A percentile compares a stretch with the other conserved stretches of the same genome.
phyloP scores from a whole-genome alignment of 92 coral and sea anemone species.

The Epizoanthus scotinus region DNA sequence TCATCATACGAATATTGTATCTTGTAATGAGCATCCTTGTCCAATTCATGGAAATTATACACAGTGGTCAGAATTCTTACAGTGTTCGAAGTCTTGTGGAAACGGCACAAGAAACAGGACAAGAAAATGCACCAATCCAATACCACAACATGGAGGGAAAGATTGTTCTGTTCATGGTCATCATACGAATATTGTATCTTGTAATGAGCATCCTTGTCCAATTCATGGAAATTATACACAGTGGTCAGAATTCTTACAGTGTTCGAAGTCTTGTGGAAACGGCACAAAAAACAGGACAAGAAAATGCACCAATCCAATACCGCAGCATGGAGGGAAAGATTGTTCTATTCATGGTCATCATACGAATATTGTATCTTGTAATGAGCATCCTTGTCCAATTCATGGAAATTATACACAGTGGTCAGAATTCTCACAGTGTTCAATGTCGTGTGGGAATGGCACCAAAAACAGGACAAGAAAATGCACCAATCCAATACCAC shows the following conservation, averaged over 20 bases:
- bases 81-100: constrained; percentile 45
- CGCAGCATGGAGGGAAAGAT: constrained; percentile 45
- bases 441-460: constrained; percentile 45
- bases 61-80: constrained; percentile 46
- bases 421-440: constrained; percentile 33
- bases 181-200: constrained; percentile 3
- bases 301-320: constrained; percentile 40
- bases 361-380: constrained; percentile 27
- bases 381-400: constrained; percentile 39
- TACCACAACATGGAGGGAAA: constrained; percentile 45
- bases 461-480: constrained; percentile 31
- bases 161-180: constrained; percentile 39
- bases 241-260: constrained; percentile 43
- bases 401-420: constrained; percentile 48
- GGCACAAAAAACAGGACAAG: constrained; percentile 31
- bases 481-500: constrained; percentile 40
- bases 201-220: constrained; percentile 42
- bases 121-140: constrained; percentile 44
- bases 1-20: neutral
- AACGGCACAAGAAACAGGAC: constrained; percentile 27
- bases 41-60: constrained; percentile 53
- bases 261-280: constrained; percentile 46
- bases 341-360: constrained; percentile 39
- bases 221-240: constrained; percentile 49
- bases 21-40: constrained; percentile 35